These are phyloP conservation scores for Pelusios castaneus DNA, from an alignment of 2,113 vertebrate genomes.

Conservation along the genomic window DNA sequence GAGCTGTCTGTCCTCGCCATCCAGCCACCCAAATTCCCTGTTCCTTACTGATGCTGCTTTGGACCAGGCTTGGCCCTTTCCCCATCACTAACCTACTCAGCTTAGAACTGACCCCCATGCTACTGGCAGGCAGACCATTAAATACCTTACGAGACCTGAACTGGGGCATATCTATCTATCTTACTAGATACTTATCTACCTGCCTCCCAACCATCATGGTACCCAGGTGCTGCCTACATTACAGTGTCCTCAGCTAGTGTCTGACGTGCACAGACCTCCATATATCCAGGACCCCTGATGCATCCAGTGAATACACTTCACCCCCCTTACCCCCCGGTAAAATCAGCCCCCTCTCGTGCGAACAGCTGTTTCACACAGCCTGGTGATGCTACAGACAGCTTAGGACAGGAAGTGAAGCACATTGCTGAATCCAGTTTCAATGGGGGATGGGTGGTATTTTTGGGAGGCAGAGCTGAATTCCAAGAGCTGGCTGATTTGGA, in stretches of 20 bases:
- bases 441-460: background rate
- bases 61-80: background rate
- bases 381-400: background rate
- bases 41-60: background rate
- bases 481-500: background rate
- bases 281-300: background rate
- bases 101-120: background rate
- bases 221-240: background rate
- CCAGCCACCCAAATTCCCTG: background rate
- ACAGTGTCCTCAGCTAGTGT: background rate
- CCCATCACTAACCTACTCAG: background rate
- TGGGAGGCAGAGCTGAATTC: background rate
- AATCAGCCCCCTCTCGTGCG: background rate
- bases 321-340: background rate
- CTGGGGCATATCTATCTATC: background rate
- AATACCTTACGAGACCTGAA: rapidly evolving
- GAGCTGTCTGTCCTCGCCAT: background rate
- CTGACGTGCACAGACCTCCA: rapidly evolving
- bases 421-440: background rate
- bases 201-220: background rate
- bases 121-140: background rate
- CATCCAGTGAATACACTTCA: rapidly evolving
- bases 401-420: background rate
- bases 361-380: background rate
- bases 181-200: background rate